Percentiles rank a stretch among this genome's conserved stretches.
These are phyloP conservation scores for Tychaedon coryphoeus DNA, from an alignment of 2,113 vertebrate species.

Conservation along the genomic window DNA sequence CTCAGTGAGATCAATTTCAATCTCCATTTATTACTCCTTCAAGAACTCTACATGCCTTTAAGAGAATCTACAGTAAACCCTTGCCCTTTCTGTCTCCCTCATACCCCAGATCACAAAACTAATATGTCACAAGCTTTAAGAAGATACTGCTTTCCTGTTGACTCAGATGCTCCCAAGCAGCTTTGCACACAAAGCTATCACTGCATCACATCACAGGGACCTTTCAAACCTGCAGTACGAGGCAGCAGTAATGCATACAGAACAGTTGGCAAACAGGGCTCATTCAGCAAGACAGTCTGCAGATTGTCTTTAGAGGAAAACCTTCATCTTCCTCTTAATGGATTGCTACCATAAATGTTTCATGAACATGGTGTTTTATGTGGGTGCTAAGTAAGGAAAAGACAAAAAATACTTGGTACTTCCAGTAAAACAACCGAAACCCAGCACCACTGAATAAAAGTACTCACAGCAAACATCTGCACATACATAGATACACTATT, in stretches of 20 bases:
- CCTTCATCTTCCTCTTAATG: slow-evolving; percentile 18
- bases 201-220: not conserved
- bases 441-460: not conserved
- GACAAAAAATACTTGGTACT: not conserved
- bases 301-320: not conserved
- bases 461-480: not conserved
- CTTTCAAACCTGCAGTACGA: not conserved
- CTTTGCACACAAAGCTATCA: slow-evolving; percentile 44
- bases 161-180: slow-evolving; percentile 22
- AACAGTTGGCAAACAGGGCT: slow-evolving; percentile 8
- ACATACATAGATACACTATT: not conserved
- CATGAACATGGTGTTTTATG: not conserved
- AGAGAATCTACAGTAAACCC: slow-evolving; percentile 42
- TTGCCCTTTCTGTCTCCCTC: slow-evolving; percentile 61
- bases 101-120: slow-evolving; percentile 53
- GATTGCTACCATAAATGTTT: slow-evolving; percentile 15
- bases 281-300: not conserved
- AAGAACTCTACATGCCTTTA: slow-evolving; percentile 19
- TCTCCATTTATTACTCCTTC: slow-evolving; percentile 46
- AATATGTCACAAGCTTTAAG: slow-evolving; percentile 33
- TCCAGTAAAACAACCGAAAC: slow-evolving; percentile 32
- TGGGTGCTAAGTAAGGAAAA: not conserved
- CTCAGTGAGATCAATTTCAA: slow-evolving; percentile 15
- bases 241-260: slow-evolving; percentile 3
- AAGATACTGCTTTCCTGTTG: slow-evolving; percentile 46